Evolutionary conservation across 2,113 vertebrate species (phyloP).

Genomic region (Calonectris borealis): DNA sequence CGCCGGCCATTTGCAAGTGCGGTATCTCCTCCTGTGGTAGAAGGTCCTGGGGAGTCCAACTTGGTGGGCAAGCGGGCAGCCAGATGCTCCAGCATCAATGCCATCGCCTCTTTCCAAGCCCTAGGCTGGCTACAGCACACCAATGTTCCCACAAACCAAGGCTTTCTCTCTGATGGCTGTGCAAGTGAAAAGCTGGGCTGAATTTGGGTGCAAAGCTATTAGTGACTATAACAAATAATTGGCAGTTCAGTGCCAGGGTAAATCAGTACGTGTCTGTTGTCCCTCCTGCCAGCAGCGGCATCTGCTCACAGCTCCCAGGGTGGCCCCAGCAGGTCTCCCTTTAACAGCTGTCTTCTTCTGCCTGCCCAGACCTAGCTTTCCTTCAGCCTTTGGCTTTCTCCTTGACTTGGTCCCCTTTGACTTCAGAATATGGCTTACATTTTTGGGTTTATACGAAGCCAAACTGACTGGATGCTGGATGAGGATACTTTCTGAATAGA

Average conservation of each 20-base stretch:
- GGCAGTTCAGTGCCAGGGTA: neutral
- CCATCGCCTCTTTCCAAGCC: neutral
- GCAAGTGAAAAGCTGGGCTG: neutral
- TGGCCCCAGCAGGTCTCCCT: neutral
- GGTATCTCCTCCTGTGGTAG: neutral
- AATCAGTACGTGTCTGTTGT: neutral
- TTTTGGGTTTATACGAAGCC: neutral
- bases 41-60: neutral
- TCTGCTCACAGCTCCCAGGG: neutral
- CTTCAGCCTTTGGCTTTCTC: neutral
- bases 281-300: fast-evolving
- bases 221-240: neutral
- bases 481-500: neutral
- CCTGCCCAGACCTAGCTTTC: neutral
- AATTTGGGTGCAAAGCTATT: neutral
- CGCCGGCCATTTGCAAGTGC: neutral
- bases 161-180: neutral
- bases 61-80: fast-evolving
- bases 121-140: neutral
- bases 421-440: neutral
- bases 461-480: neutral
- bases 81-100: neutral
- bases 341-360: neutral
- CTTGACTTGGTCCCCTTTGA: neutral
- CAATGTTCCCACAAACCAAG: fast-evolving